Evolutionary conservation across 2,113 vertebrate species (phyloP), one percentile per base, ranked within the genome.

Genomic region (Mobula birostris): DNA sequence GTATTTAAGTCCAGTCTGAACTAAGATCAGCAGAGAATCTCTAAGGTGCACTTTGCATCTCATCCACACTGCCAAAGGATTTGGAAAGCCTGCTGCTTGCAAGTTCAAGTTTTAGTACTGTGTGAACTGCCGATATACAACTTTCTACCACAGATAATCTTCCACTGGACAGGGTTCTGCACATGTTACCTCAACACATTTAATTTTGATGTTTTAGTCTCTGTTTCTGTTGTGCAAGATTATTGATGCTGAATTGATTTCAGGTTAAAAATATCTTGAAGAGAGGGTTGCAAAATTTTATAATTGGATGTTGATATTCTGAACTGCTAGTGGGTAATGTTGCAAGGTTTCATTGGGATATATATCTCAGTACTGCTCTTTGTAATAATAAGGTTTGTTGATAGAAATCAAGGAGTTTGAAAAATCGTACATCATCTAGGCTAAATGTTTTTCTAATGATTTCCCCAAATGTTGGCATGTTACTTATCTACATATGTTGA

Each of bases 21-120:
- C 87, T 36, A 36, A 63, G 63, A 15, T 91, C 87, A 91, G n/a
- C 63, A 68, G 29, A 15, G 66, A 68, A 32, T 91, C 58, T 90
- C 1, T 68, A 48, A 91, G 87, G 32, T 56, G 68, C 61, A 36
- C 68, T 66, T 90, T 66, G n/a, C 87, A 91, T 68, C 29, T 58
- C 40, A 4, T 68, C 29, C 48, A 24, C 68, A 68, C 68, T 68
- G 87, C 87, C 66, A 72, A 92, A 15, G 70, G 15, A 36, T 8
- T 92, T 92, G 24, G 29, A 32, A 91, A 92, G 70, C 29, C n/a
- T 92, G n/a, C 61, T 40, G 66, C 66, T 40, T 21, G 70, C 88
- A 72, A 72, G 32, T 70, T 92, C 88, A 92, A 92, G 63, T 32
- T 92, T 92, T 72, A 40, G 70, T 92, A 12, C n/a, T 70, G 36